phyloP scores from a whole-genome alignment of 2,797 vertebrate genomes.

The Paratrypauchen microcephalus region DNA sequence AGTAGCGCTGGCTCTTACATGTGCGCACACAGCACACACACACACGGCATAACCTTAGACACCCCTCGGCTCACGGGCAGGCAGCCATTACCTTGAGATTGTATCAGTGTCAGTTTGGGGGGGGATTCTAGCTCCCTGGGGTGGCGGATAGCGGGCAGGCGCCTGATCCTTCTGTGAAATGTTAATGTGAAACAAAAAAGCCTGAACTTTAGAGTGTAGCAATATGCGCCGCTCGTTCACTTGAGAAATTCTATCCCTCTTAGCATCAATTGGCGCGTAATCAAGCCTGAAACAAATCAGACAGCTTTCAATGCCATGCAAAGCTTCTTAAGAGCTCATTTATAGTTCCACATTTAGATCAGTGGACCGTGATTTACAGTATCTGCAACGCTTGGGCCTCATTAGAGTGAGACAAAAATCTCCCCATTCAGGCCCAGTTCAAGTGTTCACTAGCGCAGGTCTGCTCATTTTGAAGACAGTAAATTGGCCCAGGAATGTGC shows the following conservation, averaged over 20 bases:
- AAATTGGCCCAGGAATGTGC: slow-evolving; percentile 67
- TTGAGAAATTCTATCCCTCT: slow-evolving; percentile 52
- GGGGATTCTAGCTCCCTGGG: slow-evolving; percentile 67
- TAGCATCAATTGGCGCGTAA: slow-evolving; percentile 51
- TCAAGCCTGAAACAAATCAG: slow-evolving; percentile 51
- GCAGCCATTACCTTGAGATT: slow-evolving; percentile 75
- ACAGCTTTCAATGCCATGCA: slow-evolving; percentile 50
- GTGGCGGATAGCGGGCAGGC: slow-evolving; percentile 69
- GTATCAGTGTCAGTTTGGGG: slow-evolving; percentile 74
- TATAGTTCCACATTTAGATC: slow-evolving; percentile 43
- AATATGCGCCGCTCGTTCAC: slow-evolving; percentile 52
- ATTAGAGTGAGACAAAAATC: slow-evolving; percentile 58
- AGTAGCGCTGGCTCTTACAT: slow-evolving; percentile 58
- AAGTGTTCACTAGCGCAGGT: slow-evolving; percentile 59
- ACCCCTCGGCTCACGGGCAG: slow-evolving; percentile 59
- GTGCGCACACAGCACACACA: slow-evolving; percentile 31
- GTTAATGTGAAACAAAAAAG: slow-evolving; percentile 73
- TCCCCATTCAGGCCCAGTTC: slow-evolving; percentile 42
- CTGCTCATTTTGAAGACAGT: slow-evolving; percentile 63
- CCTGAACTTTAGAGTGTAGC: slow-evolving; percentile 56
- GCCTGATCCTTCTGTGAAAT: slow-evolving; percentile 71
- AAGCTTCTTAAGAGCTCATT: slow-evolving; percentile 43
- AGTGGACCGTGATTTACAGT: slow-evolving; percentile 51
- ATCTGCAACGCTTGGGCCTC: slow-evolving; percentile 43
- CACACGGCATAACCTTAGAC: slow-evolving; percentile 48